Percentiles rank a stretch among this genome's conserved stretches.
These are phyloP conservation scores for Discoglossus pictus DNA, from an alignment of 2,797 vertebrate species.

Conservation along the genomic window DNA sequence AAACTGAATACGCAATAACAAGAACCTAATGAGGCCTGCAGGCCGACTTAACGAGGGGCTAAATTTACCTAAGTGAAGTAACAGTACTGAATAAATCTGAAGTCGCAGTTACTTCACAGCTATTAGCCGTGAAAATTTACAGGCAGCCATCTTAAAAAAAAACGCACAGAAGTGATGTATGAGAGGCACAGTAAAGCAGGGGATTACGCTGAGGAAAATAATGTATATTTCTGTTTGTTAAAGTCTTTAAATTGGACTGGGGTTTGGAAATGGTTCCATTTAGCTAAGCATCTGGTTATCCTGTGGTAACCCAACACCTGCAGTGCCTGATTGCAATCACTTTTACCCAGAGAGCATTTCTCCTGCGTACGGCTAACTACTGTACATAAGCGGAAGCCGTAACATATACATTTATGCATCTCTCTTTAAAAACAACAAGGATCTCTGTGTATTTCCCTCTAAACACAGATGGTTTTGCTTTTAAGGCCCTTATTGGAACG, in stretches of 20 bases:
- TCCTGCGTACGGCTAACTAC: constrained; percentile 46
- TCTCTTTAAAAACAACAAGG: constrained; percentile 49
- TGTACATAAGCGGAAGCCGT: constrained; percentile 50
- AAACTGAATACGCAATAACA: constrained; percentile 41
- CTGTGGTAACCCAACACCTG: constrained; percentile 43
- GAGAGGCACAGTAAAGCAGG: too few relatives aligned
- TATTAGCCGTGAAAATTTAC: constrained; percentile 8
- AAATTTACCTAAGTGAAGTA: constrained; percentile 27
- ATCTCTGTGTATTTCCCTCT: constrained; percentile 34
- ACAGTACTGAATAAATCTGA: constrained; percentile 28
- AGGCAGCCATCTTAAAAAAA: neutral
- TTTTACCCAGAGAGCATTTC: constrained; percentile 29
- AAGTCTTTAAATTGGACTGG: constrained; percentile 2
- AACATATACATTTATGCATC: constrained; percentile 52
- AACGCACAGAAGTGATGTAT: too few relatives aligned
- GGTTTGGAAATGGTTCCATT: constrained; percentile 21
- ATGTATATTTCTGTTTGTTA: too few relatives aligned
- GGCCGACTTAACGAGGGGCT: constrained; percentile 9
- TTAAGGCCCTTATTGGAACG: constrained; percentile 32
- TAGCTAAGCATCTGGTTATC: constrained; percentile 33
- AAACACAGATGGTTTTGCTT: constrained; percentile 52
- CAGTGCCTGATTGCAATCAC: constrained; percentile 48
- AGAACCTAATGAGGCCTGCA: constrained; percentile 33
- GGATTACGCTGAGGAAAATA: too few relatives aligned
- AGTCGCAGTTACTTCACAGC: constrained; percentile 11